Conservation (phyloP, 2,113 vertebrate genomes). For the Condylura cristata region DNA sequence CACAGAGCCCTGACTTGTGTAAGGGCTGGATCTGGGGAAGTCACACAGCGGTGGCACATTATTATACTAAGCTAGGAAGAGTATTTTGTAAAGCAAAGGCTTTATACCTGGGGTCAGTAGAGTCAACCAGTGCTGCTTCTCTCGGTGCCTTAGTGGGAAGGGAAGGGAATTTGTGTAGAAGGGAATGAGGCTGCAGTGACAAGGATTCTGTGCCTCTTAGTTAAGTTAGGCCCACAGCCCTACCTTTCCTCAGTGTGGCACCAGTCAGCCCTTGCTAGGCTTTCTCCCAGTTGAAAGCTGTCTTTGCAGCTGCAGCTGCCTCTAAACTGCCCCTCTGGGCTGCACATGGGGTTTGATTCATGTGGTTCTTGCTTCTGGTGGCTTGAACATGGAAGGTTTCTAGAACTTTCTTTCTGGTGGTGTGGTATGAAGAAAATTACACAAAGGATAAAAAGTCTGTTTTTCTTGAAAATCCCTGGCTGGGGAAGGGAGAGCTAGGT, state of each 20-base stretch:
- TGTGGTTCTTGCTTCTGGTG: neutral
- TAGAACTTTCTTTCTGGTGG: neutral
- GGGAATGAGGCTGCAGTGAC: neutral
- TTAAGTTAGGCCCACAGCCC: neutral
- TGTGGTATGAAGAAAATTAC: neutral
- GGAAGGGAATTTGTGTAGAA: neutral
- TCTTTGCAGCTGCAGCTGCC: neutral
- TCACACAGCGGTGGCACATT: neutral
- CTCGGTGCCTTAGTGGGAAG: rapidly evolving
- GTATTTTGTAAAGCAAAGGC: neutral
- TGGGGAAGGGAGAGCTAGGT: neutral
- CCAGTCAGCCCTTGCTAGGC: neutral
- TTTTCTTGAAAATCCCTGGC: neutral
- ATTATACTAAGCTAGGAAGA: neutral
- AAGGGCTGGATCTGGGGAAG: rapidly evolving
- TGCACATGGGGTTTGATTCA: neutral
- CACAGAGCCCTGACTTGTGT: rapidly evolving
- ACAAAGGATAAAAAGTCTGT: neutral
- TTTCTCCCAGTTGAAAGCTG: neutral
- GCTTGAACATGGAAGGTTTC: neutral
- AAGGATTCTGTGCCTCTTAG: neutral
- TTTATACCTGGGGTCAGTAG: neutral
- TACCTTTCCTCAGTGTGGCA: neutral
- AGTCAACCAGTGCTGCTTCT: neutral
- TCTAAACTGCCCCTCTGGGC: neutral